Percentiles rank a stretch among this genome's conserved stretches.
Evolutionary conservation across 2,888 invertebrate species (phyloP).

Genomic region (Clostera curtula): DNA sequence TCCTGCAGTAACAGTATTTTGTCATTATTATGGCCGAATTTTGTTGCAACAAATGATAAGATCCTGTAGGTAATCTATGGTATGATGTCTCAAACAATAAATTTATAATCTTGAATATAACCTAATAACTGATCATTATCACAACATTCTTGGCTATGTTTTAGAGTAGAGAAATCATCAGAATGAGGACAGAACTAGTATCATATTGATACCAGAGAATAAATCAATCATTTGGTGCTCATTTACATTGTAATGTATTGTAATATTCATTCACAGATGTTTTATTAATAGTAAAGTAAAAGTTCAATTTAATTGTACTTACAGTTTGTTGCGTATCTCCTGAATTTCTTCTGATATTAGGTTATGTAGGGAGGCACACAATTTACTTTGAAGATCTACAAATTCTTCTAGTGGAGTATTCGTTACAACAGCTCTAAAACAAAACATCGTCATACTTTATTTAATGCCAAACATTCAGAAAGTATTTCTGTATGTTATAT

Average conservation of each 20-base stretch:
- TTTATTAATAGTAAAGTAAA: no score
- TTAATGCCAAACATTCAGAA: no score
- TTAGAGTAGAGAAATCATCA: no score
- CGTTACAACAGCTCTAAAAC: conserved; percentile 52
- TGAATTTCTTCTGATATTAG: conserved; percentile 52
- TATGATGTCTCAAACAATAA: not conserved
- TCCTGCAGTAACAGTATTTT: not conserved
- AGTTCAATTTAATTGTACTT: conserved; percentile 26
- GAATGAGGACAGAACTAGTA: no score
- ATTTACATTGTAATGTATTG: no score
- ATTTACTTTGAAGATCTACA: conserved; percentile 46
- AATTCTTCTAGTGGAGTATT: conserved; percentile 62
- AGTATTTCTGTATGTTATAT: conserved; percentile 17
- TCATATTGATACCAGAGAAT: no score
- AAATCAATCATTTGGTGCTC: no score
- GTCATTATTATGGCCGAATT: not conserved
- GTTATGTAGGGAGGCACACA: conserved; percentile 53
- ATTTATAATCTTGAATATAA: not conserved
- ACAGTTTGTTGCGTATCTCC: conserved; percentile 59
- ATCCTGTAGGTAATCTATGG: no score
- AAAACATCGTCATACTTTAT: not conserved
- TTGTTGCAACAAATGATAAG: no score
- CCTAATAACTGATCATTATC: no score
- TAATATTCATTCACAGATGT: no score
- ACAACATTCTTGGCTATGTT: no score